Percentiles rank a stretch among this genome's conserved stretches.
Conservation (phyloP, 1,140 invertebrate genomes). For the Cydia pomonella region DNA sequence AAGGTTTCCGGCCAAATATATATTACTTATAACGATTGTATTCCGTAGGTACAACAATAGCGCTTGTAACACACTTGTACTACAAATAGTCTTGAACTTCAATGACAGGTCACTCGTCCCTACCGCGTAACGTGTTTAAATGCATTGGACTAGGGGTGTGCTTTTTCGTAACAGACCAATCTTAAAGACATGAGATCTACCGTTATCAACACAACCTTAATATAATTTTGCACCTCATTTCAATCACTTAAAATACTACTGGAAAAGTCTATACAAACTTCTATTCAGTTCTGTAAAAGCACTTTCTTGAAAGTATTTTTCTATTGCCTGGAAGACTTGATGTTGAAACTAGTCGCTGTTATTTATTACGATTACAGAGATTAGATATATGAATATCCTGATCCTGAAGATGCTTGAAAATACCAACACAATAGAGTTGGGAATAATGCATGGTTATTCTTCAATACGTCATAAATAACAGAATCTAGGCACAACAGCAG, state of each 20-base stretch:
- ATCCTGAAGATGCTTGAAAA: background rate
- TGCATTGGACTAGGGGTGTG: conserved; percentile 31
- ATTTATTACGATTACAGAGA: background rate
- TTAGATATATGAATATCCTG: background rate
- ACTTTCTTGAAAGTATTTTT: background rate
- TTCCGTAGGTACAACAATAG: background rate
- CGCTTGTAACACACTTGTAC: background rate
- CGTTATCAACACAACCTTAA: conserved; percentile 24
- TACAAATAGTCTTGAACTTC: background rate
- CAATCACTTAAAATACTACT: conserved; percentile 17
- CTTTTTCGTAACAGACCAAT: conserved; percentile 14
- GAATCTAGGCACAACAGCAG: background rate
- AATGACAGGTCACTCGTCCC: background rate
- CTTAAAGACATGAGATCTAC: conserved; percentile 31
- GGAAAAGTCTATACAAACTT: conserved; percentile 7
- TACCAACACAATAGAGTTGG: background rate
- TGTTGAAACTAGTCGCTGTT: conserved; percentile 3
- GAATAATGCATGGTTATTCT: background rate
- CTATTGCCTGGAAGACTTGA: conserved; percentile 23
- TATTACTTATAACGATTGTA: no score
- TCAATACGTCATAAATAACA: background rate
- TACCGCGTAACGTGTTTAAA: conserved; percentile 26
- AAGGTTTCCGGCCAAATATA: background rate
- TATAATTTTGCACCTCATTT: conserved; percentile 30
- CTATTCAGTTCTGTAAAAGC: conserved; percentile 1